Evolutionary conservation across 2,888 invertebrate genomes (phyloP).

Genomic region (Anagyrus pseudococci): DNA sequence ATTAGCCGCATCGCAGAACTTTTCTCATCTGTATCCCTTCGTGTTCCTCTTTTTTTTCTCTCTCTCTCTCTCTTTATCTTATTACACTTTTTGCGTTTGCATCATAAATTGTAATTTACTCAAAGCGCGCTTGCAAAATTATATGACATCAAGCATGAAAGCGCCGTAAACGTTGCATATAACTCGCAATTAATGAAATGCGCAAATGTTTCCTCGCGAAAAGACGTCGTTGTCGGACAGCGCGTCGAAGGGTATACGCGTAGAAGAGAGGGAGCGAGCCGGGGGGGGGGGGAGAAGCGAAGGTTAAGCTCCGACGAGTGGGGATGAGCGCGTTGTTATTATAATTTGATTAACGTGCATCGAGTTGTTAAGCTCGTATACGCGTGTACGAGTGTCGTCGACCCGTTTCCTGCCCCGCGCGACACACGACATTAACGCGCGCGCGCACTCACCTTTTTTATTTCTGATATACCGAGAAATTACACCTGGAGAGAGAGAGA

Average conservation of each 20-base stretch:
- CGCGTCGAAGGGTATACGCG: not conserved
- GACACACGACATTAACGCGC: slow-evolving; percentile 14
- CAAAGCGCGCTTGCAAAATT: not conserved
- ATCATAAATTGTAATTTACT: no score
- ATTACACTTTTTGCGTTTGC: no score
- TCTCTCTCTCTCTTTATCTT: no score
- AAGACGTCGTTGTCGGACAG: no score
- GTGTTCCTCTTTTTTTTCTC: no score
- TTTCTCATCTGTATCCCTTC: not conserved
- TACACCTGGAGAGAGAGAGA: slow-evolving; percentile 13
- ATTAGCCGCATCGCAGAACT: not conserved
- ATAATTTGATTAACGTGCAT: slow-evolving; percentile 34
- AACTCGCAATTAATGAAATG: slow-evolving; percentile 1
- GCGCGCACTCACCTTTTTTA: slow-evolving; percentile 1
- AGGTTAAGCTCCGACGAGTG: slow-evolving; percentile 14
- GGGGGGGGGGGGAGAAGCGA: not conserved
- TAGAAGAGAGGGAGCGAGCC: not conserved
- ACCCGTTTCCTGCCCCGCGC: slow-evolving; percentile 16
- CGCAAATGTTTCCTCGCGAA: not conserved
- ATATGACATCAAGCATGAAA: slow-evolving; percentile 6
- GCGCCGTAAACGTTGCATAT: not conserved
- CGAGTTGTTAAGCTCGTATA: slow-evolving; percentile 18
- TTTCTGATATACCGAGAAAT: slow-evolving; percentile 20
- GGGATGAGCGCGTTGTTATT: slow-evolving; percentile 10
- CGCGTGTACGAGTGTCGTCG: no score